Conservation (phyloP, 2,113 vertebrate genomes). For the Saiga tatarica region DNA sequence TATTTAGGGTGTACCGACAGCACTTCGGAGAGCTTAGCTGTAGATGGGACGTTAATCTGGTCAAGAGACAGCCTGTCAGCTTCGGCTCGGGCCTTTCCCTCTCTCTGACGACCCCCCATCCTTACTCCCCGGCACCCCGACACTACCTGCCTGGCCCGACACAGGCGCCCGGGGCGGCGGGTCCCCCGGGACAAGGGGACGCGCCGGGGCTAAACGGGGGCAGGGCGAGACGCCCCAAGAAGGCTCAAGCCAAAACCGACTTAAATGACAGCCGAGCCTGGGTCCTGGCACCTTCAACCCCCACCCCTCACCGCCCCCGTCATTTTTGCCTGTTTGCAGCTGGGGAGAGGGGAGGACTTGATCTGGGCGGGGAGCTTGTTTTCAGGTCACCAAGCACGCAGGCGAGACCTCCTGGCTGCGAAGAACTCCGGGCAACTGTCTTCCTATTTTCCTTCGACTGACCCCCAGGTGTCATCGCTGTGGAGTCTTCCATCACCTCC, state of each 20-base stretch:
- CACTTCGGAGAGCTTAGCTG: slow-evolving; percentile 11
- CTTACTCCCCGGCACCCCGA: background rate
- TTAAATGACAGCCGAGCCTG: background rate
- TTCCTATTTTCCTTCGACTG: background rate
- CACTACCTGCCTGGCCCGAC: background rate
- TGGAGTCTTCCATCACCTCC: background rate
- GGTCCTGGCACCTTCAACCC: background rate
- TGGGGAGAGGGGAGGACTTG: background rate
- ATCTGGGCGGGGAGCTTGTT: background rate
- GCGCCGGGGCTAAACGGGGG: background rate
- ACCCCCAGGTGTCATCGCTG: background rate
- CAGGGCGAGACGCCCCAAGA: background rate
- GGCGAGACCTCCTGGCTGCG: no score
- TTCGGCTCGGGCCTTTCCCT: background rate
- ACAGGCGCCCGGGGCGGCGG: background rate
- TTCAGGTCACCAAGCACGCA: background rate
- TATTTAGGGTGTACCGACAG: background rate
- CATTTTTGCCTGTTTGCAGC: background rate
- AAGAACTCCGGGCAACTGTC: background rate
- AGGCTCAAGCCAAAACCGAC: background rate
- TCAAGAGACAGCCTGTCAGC: slow-evolving; percentile 29
- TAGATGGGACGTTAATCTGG: slow-evolving; percentile 44
- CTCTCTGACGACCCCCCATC: rapidly evolving
- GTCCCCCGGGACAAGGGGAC: background rate
- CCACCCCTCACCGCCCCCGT: no score